Evolutionary conservation across 2,888 invertebrate genomes (phyloP).

Genomic region (Hemicrepidius hirtus): DNA sequence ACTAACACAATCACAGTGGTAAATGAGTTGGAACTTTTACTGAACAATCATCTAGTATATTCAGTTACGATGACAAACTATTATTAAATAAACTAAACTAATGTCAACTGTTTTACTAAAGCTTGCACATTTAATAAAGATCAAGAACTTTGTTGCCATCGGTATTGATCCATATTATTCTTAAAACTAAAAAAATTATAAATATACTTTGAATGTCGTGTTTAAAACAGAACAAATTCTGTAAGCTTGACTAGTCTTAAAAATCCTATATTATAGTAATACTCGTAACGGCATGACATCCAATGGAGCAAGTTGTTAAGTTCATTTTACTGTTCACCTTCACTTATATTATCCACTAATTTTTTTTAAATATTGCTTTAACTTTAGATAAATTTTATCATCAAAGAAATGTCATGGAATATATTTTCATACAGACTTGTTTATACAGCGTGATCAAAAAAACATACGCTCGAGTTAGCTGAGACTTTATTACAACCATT

Average conservation of each 20-base stretch:
- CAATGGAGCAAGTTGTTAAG: conserved; percentile 68
- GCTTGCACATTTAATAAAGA: too few relatives aligned
- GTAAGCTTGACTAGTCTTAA: conserved; percentile 65
- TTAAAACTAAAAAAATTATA: conserved; percentile 7
- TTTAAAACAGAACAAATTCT: conserved; percentile 45
- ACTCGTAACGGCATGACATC: conserved; percentile 65
- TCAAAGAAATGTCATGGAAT: too few relatives aligned
- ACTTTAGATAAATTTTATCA: not conserved
- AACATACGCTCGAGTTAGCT: too few relatives aligned
- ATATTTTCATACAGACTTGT: too few relatives aligned
- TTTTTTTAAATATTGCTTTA: conserved; percentile 1
- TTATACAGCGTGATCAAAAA: too few relatives aligned
- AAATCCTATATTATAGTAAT: conserved; percentile 66
- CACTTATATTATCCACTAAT: conserved; percentile 5
- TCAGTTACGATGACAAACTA: conserved; percentile 34
- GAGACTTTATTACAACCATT: too few relatives aligned
- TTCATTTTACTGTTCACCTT: conserved; percentile 30
- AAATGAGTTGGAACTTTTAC: conserved; percentile 38
- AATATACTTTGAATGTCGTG: conserved; percentile 30
- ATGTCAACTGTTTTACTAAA: too few relatives aligned
- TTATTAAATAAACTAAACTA: too few relatives aligned
- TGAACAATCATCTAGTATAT: not conserved
- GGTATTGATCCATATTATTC: not conserved
- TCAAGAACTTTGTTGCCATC: not conserved
- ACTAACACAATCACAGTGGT: conserved; percentile 40